phyloP scores from a whole-genome alignment of 2,888 invertebrate species.

The Drosophila atripex region DNA sequence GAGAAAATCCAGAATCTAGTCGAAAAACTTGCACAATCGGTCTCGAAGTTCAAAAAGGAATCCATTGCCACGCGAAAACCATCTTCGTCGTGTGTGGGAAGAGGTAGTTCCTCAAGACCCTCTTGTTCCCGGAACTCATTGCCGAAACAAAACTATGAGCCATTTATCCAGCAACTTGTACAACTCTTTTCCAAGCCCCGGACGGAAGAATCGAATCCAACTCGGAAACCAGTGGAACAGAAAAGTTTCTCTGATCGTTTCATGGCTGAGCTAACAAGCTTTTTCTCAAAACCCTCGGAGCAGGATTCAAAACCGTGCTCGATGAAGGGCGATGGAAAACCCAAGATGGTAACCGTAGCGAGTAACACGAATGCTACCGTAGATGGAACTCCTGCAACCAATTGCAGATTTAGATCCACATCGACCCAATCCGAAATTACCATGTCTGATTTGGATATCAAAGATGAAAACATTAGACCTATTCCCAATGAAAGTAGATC shows the following conservation, averaged over 20 bases:
- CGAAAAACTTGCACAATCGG: neutral
- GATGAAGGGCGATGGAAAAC: neutral
- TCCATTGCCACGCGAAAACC: neutral
- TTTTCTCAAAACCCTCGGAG: conserved; percentile 5
- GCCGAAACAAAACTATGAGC: conserved; percentile 10
- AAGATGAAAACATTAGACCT: neutral
- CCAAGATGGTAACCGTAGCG: conserved; percentile 4
- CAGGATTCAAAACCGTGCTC: neutral
- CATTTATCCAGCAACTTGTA: conserved; percentile 12
- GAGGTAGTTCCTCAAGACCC: neutral
- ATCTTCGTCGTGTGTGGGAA: neutral
- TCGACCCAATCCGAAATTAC: neutral
- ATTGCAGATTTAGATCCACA: neutral
- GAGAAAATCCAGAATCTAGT: neutral
- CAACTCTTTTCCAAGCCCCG: neutral
- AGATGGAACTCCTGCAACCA: neutral
- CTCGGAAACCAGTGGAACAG: neutral
- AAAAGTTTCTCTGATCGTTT: conserved; percentile 4
- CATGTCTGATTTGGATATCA: neutral
- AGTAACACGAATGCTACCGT: neutral
- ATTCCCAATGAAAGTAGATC: neutral
- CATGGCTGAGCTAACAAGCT: neutral
- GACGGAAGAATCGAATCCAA: neutral
- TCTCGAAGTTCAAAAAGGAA: neutral
- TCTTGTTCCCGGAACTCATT: neutral